phyloP scores from a whole-genome alignment of 2,888 invertebrate species.

The Brachyptera putata region DNA sequence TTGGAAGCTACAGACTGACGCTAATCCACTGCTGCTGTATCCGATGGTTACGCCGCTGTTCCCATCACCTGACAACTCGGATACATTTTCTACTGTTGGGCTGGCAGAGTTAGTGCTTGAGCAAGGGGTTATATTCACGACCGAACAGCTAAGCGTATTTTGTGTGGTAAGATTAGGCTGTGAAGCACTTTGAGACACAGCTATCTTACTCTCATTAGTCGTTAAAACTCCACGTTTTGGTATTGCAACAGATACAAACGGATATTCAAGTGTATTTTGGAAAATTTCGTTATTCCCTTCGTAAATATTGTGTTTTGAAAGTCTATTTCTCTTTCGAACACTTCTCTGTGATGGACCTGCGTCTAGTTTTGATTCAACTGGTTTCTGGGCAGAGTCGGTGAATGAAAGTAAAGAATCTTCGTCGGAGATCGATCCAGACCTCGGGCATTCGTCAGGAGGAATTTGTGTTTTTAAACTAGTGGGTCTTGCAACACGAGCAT shows the following conservation, averaged over 20 bases:
- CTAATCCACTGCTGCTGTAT: slow-evolving; percentile 28
- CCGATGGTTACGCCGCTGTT: slow-evolving; percentile 27
- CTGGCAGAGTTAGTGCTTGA: slow-evolving; percentile 10
- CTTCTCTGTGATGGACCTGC: not conserved
- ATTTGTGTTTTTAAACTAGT: too few relatives aligned
- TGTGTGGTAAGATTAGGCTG: not conserved
- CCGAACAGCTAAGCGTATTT: slow-evolving; percentile 6
- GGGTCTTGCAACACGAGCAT: too few relatives aligned
- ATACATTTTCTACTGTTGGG: not conserved
- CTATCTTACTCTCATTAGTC: not conserved
- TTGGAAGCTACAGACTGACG: slow-evolving; percentile 29
- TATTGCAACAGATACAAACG: too few relatives aligned
- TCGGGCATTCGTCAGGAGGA: not conserved
- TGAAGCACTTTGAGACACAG: not conserved
- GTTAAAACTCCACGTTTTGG: not conserved
- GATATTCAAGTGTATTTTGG: too few relatives aligned
- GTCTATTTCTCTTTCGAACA: not conserved
- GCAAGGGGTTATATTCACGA: slow-evolving; percentile 12
- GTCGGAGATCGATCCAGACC: not conserved
- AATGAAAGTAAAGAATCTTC: too few relatives aligned
- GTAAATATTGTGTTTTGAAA: not conserved
- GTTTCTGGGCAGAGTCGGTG: too few relatives aligned
- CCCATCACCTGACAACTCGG: not conserved
- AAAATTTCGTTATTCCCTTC: too few relatives aligned
- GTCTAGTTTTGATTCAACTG: not conserved